These are phyloP conservation scores for Pedicia rivosa DNA, from an alignment of 2,888 invertebrate genomes.

Conservation along the genomic window DNA sequence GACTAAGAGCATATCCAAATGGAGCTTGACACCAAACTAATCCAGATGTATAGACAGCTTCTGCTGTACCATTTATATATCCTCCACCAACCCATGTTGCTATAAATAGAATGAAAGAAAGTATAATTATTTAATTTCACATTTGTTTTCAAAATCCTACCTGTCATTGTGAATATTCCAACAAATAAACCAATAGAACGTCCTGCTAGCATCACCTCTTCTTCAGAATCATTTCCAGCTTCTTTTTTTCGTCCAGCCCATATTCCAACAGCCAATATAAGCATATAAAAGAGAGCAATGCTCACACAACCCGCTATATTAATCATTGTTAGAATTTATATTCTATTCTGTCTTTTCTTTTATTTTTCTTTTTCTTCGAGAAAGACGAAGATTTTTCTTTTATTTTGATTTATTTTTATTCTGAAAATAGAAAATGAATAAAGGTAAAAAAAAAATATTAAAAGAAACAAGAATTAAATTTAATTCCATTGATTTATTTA, in stretches of 20 bases:
- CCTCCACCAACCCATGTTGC: conserved; percentile 99
- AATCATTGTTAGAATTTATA: no score
- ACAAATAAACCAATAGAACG: conserved; percentile 93
- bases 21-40: conserved; percentile 98
- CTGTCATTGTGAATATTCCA: conserved; percentile 98
- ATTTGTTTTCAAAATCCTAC: no score
- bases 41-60: conserved; percentile 85
- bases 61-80: conserved; percentile 98
- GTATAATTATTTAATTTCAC: no score
- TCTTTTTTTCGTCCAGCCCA: conserved; percentile 95
- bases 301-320: conserved; percentile 87
- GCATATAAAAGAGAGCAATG: conserved; percentile 88
- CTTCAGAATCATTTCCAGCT: conserved; percentile 75
- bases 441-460: not conserved
- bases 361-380: not conserved
- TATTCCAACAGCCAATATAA: conserved; percentile 90
- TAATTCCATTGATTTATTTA: no score
- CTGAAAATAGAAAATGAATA: not conserved
- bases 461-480: not conserved
- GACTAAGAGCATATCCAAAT: conserved; percentile 93
- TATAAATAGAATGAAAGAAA: conserved; percentile 26
- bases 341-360: no score
- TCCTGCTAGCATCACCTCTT: conserved; percentile 98
- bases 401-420: not conserved
- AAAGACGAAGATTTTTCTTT: not conserved